Evolutionary conservation across 2,888 invertebrate genomes (phyloP).

Genomic region (Hoplodrina ambigua): DNA sequence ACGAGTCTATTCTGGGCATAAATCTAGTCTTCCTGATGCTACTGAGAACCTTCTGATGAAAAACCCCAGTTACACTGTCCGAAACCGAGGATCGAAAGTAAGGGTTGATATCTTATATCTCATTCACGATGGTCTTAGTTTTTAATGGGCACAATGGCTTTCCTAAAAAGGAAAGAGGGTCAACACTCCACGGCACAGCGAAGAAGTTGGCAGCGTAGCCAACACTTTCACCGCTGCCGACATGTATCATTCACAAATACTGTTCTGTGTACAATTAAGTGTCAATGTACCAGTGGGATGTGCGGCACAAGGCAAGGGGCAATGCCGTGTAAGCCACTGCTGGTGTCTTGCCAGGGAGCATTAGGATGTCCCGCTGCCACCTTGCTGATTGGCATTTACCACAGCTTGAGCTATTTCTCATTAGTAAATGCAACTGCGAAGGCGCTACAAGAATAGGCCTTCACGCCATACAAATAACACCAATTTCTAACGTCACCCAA

Average conservation of each 20-base stretch:
- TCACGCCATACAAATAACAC: not conserved
- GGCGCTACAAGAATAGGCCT: not conserved
- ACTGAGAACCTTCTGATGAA: not conserved
- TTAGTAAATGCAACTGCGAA: not conserved
- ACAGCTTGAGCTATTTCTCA: constrained; percentile 6
- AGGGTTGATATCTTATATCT: not conserved
- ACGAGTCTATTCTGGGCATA: not conserved
- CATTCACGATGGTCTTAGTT: not conserved
- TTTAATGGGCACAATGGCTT: not conserved
- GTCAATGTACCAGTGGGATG: constrained; percentile 18
- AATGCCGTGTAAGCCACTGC: constrained; percentile 13
- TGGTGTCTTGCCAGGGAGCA: not conserved
- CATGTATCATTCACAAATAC: constrained; percentile 28
- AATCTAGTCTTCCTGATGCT: too few relatives aligned
- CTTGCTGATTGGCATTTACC: not conserved
- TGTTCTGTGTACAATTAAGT: constrained; percentile 10
- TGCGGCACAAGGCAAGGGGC: constrained; percentile 9
- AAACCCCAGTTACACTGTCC: not conserved
- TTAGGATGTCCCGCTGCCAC: not conserved
- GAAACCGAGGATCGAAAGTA: not conserved
- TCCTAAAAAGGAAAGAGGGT: constrained; percentile 34
- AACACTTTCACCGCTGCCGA: constrained; percentile 38
- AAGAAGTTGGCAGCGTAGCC: constrained; percentile 46
- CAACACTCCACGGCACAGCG: not conserved
- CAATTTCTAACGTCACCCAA: not conserved